phyloP scores from a whole-genome alignment of 2,888 invertebrate species.

The Tiphia femorata region DNA sequence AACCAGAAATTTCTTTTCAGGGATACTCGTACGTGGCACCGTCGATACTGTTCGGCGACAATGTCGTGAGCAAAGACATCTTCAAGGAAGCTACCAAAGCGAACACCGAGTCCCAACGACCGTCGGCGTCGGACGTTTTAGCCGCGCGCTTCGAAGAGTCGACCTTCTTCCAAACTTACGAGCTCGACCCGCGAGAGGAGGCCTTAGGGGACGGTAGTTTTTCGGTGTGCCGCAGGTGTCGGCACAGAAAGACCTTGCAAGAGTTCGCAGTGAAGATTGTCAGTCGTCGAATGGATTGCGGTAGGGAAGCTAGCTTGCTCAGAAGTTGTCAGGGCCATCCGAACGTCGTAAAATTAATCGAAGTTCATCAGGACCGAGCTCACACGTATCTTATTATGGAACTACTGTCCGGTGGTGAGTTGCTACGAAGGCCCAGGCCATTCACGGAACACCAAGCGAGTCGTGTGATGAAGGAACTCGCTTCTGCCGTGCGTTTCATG shows the following conservation, averaged over 20 bases:
- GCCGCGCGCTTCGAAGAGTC: conserved; percentile 73
- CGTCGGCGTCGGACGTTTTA: conserved; percentile 47
- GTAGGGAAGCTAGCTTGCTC: conserved; percentile 83
- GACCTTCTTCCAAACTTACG: conserved; percentile 88
- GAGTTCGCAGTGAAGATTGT: conserved; percentile 92
- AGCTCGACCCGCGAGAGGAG: conserved; percentile 77
- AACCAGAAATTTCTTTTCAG: conserved; percentile 65
- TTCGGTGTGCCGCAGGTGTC: conserved; percentile 87
- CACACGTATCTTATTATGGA: conserved; percentile 94
- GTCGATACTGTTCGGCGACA: conserved; percentile 86
- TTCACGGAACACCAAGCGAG: conserved; percentile 86
- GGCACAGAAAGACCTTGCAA: conserved; percentile 79
- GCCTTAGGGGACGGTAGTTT: conserved; percentile 91
- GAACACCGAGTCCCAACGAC: conserved; percentile 32
- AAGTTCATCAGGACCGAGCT: conserved; percentile 86
- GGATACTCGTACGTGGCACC: conserved; percentile 97
- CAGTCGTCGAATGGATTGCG: conserved; percentile 76
- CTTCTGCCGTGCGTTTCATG: conserved; percentile 87
- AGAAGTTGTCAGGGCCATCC: conserved; percentile 89
- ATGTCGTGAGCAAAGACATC: conserved; percentile 81
- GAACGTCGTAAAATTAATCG: conserved; percentile 86
- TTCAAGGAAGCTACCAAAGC: conserved; percentile 70
- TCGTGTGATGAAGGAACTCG: conserved; percentile 84
- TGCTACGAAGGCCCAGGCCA: conserved; percentile 76
- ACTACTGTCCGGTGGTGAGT: conserved; percentile 86